phyloP scores from a whole-genome alignment of 2,113 vertebrate species.

The Stegastes partitus region DNA sequence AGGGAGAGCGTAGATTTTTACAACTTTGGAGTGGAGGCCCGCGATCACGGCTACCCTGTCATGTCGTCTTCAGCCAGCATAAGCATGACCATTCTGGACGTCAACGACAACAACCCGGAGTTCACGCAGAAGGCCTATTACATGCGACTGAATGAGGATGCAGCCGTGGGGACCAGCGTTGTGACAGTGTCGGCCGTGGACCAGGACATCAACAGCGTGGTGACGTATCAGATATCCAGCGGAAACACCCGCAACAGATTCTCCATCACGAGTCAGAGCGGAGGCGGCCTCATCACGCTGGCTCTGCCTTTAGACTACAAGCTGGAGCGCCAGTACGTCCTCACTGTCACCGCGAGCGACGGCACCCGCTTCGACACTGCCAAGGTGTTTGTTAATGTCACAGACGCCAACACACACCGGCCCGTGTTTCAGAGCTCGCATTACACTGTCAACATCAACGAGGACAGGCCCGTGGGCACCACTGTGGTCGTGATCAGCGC shows the following conservation, averaged over 20 bases:
- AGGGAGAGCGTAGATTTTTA: constrained; percentile 94
- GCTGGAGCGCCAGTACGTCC: constrained; percentile 93
- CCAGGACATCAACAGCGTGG: constrained; percentile 93
- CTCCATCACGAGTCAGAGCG: constrained; percentile 96
- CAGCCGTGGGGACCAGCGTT: constrained; percentile 92
- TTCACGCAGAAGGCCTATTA: constrained; percentile 92
- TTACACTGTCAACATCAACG: constrained; percentile 93
- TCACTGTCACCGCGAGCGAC: constrained; percentile 91
- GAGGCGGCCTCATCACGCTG: constrained; percentile 92
- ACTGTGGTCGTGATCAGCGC: constrained; percentile 96
- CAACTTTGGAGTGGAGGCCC: constrained; percentile 92
- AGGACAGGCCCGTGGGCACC: constrained; percentile 90
- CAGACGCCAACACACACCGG: constrained; percentile 95
- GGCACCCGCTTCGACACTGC: constrained; percentile 91
- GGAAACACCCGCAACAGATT: constrained; percentile 98
- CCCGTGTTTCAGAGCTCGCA: constrained; percentile 98
- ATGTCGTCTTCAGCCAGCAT: constrained; percentile 93
- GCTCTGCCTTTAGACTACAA: constrained; percentile 96
- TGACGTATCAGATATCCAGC: constrained; percentile 96
- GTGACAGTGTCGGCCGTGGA: constrained; percentile 93
- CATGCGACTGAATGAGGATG: constrained; percentile 94
- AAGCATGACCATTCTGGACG: constrained; percentile 93
- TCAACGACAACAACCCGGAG: constrained; percentile 97
- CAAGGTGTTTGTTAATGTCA: constrained; percentile 93
- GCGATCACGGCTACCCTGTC: constrained; percentile 89